Base-by-base conservation (phyloP, 1,140 invertebrate species). In the Mya arenaria region DNA sequence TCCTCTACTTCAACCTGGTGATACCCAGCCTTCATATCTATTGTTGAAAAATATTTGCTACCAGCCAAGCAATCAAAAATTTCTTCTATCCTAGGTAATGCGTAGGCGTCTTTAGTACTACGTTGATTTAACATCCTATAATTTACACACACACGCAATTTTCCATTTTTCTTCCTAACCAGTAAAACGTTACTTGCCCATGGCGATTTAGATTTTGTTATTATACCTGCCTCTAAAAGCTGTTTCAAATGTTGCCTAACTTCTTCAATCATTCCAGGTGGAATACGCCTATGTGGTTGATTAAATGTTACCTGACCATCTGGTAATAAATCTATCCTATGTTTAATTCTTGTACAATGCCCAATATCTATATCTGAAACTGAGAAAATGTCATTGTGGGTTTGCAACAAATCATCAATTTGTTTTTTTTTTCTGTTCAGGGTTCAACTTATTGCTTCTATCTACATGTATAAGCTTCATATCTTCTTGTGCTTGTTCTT, bases 1-100 rank as follows among this genome's bases (percentile, higher is more conserved):
- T n/a, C n/a, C n/a, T 87, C 52, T 0, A 93, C 77, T 13, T 58
- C 23, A 0, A 93, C 85, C 66, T 93, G 91, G 73, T 89, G 90
- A 84, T 89, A 93, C 5, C 91, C 92, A 56, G 87, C 85, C 68
- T 82, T 87, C 55, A 92, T 60, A 78, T 92, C 92, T 17, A 93
- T 63, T 10, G 85, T 88, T 23, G 37, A 36, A 32, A 79, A 79
- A 19, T 36, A 66, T 39, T 66, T 79, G 17, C 39, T n/a, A 39
- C 30, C 25, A 37, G 13, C 2, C 8, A 79, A 36, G 36, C 62
- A 66, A 30, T 79, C 65, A 68, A 68, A 68, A 3, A 79, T 52
- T 68, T 79, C 75, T 68, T 79, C 75, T 17, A 79, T 78, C 1
- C 74, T 15, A 36, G 74, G 60, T 30, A 78, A 66, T 23, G 60